These are phyloP conservation scores for Aleiodes sp. DNA, from an alignment of 1,140 invertebrate genomes.

Conservation along the genomic window DNA sequence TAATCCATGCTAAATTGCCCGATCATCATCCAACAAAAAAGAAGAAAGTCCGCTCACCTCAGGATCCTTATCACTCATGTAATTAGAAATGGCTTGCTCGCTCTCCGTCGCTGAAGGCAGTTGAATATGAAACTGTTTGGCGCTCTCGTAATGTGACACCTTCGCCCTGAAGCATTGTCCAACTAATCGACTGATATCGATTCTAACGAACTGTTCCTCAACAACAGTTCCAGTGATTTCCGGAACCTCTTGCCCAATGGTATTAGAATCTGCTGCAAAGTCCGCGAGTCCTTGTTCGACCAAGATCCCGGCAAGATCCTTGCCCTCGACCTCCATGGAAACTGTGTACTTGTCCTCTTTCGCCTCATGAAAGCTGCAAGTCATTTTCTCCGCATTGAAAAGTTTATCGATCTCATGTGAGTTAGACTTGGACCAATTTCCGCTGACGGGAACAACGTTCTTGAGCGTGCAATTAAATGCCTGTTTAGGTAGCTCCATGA, in stretches of 20 bases:
- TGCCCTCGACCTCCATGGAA: slow-evolving; percentile 64
- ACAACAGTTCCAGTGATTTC: slow-evolving; percentile 20
- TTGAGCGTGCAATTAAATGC: slow-evolving; percentile 73
- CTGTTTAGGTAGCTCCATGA: slow-evolving; percentile 75
- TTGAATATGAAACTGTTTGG: slow-evolving; percentile 59
- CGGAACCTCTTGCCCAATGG: neutral
- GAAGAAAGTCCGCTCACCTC: too few relatives aligned
- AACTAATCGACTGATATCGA: slow-evolving; percentile 55
- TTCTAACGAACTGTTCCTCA: slow-evolving; percentile 25
- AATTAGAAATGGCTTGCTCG: slow-evolving; percentile 45
- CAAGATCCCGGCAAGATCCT: slow-evolving; percentile 57
- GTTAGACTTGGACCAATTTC: slow-evolving; percentile 67
- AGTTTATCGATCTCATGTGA: slow-evolving; percentile 63
- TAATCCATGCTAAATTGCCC: neutral
- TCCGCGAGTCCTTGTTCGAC: slow-evolving; percentile 61
- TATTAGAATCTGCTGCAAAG: neutral
- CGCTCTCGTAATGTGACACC: slow-evolving; percentile 53
- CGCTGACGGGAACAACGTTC: slow-evolving; percentile 65
- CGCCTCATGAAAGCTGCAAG: slow-evolving; percentile 65
- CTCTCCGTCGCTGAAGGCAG: slow-evolving; percentile 51
- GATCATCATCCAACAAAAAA: neutral
- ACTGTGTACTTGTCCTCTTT: slow-evolving; percentile 66
- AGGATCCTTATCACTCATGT: slow-evolving; percentile 48
- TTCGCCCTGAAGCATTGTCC: slow-evolving; percentile 57
- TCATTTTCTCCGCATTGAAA: slow-evolving; percentile 70